Evolutionary conservation across 2,113 vertebrate species (phyloP), one percentile per base, ranked within the genome.

Genomic region (Grallaria varia): DNA sequence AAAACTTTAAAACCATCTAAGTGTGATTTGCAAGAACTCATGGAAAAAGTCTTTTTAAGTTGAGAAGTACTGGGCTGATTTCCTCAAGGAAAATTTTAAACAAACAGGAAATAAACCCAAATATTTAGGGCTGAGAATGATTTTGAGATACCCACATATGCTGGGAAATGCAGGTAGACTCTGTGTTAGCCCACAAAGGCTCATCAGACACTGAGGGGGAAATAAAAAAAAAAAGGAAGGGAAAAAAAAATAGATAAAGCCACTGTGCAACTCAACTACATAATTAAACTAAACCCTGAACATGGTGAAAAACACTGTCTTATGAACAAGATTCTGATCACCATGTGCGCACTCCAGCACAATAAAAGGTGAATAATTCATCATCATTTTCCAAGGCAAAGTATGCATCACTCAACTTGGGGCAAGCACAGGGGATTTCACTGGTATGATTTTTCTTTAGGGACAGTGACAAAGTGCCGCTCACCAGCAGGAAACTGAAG

Each of bases 341-440:
- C 80, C 85, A 45, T 84, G 90, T 84, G 92, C 90, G 91, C 96
- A 97, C 95, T 84, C 84, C 87, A 89, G 96, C 97, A 96, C 98
- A 98, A 95, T 98, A 93, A 96, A 97, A 96, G 63, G 83, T 99
- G 86, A 99, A 99, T 98, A 98, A 98, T 98, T 98, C 69, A 98
- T 98, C 40, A 92, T 35, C 91, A 86, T 97, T 98, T 98, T 92
- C 76, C 66, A 96, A 96, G 97, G 91, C 77, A 97, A 63, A 95
- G 95, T 92, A 96, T 98, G 96, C 98, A 97, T 97, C 96, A 93
- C 95, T 98, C 96, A 94, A 87, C 96, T 85, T 69, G 66, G 84
- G 97, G 92, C 87, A 66, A 97, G 96, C 96, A 92, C 81, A 55
- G 92, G 97, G 96, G 98, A 98, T 93, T 97, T 97, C 96, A 77